Evolutionary conservation across 2,797 vertebrate genomes (phyloP).

Genomic region (Sebastiscus tertius): DNA sequence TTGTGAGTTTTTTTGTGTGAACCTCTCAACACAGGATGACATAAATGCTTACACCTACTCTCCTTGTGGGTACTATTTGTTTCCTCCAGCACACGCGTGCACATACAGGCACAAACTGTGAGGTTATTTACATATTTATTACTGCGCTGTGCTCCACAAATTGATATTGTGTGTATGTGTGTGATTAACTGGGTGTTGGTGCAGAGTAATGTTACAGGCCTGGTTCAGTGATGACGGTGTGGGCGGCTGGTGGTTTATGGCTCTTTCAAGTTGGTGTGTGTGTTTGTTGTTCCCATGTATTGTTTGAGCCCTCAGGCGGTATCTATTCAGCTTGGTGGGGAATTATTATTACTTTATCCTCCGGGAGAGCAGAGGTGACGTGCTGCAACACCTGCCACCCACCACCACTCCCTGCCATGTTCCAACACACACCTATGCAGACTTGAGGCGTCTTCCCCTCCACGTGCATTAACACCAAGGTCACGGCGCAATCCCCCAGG

Average conservation of each 20-base stretch:
- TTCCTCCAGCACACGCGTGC: slow-evolving; percentile 7
- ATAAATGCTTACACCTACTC: slow-evolving; percentile 38
- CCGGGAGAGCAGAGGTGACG: slow-evolving; percentile 36
- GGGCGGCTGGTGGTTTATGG: slow-evolving; percentile 57
- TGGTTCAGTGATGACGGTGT: slow-evolving; percentile 50
- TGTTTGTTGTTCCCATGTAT: slow-evolving; percentile 47
- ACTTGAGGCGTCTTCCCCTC: background rate
- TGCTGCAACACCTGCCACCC: background rate
- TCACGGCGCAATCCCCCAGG: background rate
- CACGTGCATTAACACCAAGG: slow-evolving; percentile 29
- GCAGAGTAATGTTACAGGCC: slow-evolving; percentile 42
- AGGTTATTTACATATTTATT: slow-evolving; percentile 74
- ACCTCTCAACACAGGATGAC: slow-evolving; percentile 28
- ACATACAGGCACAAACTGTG: background rate
- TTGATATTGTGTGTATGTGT: slow-evolving; percentile 42
- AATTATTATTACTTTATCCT: slow-evolving; percentile 61
- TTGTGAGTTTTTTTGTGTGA: slow-evolving; percentile 9
- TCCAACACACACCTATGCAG: background rate
- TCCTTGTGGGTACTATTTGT: slow-evolving; percentile 33
- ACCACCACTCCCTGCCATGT: slow-evolving; percentile 8
- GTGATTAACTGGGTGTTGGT: slow-evolving; percentile 54
- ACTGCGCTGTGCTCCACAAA: slow-evolving; percentile 48
- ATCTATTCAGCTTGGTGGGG: slow-evolving; percentile 49
- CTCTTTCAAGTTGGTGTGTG: slow-evolving; percentile 45
- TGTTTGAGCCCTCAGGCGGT: slow-evolving; percentile 40